Conservation (phyloP, 2,888 invertebrate species). For the Leptinotarsa tumamoca region DNA sequence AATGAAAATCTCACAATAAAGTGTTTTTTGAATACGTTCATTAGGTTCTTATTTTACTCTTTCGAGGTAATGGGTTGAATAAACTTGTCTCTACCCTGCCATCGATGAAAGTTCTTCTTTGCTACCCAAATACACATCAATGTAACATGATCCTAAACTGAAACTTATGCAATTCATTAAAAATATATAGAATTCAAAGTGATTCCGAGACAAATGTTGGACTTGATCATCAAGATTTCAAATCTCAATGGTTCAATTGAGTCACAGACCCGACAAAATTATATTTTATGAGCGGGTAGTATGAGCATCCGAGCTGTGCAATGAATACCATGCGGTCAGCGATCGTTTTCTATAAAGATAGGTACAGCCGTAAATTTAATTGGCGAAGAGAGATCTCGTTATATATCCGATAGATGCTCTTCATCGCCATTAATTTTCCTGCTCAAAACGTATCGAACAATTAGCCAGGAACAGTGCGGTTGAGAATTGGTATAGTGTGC, state of each 20-base stretch:
- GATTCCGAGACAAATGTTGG: too few species aligned
- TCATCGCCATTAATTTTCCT: conserved; percentile 56
- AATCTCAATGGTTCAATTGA: conserved; percentile 10
- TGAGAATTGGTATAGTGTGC: conserved; percentile 23
- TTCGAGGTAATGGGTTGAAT: too few species aligned
- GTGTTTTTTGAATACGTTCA: too few species aligned
- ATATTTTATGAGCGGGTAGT: conserved; percentile 3
- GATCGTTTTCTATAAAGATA: conserved; percentile 53
- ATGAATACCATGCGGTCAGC: conserved; percentile 48
- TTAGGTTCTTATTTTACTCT: too few species aligned
- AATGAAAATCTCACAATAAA: too few species aligned
- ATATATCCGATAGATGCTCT: conserved; percentile 51
- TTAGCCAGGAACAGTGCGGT: conserved; percentile 47
- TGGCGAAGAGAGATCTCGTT: conserved; percentile 53
- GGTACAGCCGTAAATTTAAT: conserved; percentile 55
- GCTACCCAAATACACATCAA: too few species aligned
- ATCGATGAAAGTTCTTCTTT: too few species aligned
- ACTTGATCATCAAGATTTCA: neutral
- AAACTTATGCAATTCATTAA: too few species aligned
- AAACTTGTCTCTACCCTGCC: too few species aligned
- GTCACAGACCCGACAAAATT: conserved; percentile 10
- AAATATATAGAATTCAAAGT: too few species aligned
- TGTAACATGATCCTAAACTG: too few species aligned
- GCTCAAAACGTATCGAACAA: conserved; percentile 52
- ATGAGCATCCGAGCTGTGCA: conserved; percentile 19